These are phyloP conservation scores for Silurus lanzhouensis DNA, from an alignment of 2,797 vertebrate species.

Conservation along the genomic window DNA sequence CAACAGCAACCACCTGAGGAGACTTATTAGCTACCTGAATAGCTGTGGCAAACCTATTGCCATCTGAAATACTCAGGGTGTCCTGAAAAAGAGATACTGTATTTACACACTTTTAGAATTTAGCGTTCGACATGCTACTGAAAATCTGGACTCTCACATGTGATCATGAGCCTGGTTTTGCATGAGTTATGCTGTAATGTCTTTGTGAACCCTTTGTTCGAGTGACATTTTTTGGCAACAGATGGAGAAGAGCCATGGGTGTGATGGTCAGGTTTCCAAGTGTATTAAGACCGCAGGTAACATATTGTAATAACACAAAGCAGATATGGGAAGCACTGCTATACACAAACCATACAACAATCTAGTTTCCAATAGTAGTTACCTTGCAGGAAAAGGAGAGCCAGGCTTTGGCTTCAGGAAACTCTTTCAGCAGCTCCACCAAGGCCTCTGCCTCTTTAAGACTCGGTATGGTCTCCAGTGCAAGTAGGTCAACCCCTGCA, in stretches of 20 bases:
- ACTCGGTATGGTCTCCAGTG: conserved; percentile 82
- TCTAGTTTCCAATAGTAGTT: conserved; percentile 19
- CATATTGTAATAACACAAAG: background rate
- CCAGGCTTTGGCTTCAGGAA: conserved; percentile 77
- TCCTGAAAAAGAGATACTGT: conserved; percentile 61
- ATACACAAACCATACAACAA: background rate
- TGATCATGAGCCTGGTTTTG: background rate
- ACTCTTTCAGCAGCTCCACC: conserved; percentile 78
- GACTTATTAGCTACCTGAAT: conserved; percentile 67
- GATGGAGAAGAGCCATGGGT: background rate
- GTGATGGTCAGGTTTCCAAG: background rate
- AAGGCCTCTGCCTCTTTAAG: conserved; percentile 79
- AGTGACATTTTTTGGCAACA: background rate
- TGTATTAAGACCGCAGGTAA: background rate
- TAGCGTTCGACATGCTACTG: background rate
- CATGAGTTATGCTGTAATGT: background rate
- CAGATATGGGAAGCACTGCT: background rate
- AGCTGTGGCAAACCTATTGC: conserved; percentile 70
- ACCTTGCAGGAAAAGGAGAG: conserved; percentile 84
- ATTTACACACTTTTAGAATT: background rate
- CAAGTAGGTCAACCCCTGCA: conserved; percentile 78
- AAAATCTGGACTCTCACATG: background rate
- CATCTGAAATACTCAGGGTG: conserved; percentile 69
- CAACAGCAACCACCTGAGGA: conserved; percentile 76
- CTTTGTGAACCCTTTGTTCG: background rate